A percentile compares a stretch with the other conserved stretches of the same genome.
These are phyloP conservation scores for Anolis sagrei DNA, from an alignment of 2,113 vertebrate species.

Conservation along the genomic window DNA sequence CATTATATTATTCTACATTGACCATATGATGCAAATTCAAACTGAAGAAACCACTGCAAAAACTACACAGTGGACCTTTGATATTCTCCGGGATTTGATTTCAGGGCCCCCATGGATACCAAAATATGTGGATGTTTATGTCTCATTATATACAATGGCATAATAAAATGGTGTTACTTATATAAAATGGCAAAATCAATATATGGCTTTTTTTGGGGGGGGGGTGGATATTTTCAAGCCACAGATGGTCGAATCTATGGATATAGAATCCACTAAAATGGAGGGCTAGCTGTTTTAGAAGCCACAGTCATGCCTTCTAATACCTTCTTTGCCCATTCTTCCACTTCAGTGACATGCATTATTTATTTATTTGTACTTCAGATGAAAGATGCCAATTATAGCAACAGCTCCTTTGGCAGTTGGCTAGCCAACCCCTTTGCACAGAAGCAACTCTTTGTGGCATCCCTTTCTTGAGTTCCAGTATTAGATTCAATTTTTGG, in stretches of 20 bases:
- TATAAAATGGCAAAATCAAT: no score
- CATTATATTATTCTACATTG: no score
- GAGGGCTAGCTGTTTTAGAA: not conserved
- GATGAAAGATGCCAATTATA: constrained; percentile 2
- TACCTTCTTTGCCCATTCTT: not conserved
- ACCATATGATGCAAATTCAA: no score
- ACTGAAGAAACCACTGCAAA: not conserved
- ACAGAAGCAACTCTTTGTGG: not conserved
- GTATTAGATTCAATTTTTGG: not conserved
- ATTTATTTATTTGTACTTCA: not conserved
- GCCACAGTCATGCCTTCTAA: not conserved
- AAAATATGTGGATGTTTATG: no score
- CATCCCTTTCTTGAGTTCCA: not conserved
- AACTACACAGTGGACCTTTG: not conserved
- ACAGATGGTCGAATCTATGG: no score
- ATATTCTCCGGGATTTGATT: no score
- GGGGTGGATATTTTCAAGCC: no score
- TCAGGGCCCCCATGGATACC: no score
- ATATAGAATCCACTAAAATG: no score
- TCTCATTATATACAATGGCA: no score
- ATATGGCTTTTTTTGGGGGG: no score
- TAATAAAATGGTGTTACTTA: no score
- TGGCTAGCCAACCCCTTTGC: not conserved
- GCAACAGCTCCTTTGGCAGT: constrained; percentile 29
- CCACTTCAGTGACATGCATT: accelerated